These are phyloP conservation scores for Xanthia togata DNA, from an alignment of 2,888 invertebrate species.

Conservation along the genomic window DNA sequence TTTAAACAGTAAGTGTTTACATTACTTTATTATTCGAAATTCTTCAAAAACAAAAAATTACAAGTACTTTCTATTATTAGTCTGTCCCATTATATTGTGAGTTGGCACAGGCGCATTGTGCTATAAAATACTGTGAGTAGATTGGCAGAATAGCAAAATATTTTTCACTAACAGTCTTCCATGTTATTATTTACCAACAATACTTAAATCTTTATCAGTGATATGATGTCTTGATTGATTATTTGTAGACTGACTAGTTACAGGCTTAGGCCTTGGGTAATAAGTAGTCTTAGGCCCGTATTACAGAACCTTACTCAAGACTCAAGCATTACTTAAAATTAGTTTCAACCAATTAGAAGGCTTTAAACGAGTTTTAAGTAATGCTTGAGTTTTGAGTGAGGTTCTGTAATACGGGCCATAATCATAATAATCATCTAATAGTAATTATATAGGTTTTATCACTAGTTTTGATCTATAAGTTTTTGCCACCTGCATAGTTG, in stretches of 20 bases:
- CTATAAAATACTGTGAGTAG: slow-evolving; percentile 58
- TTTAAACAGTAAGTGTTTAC: slow-evolving; percentile 12
- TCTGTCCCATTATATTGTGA: slow-evolving; percentile 69
- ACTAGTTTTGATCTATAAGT: slow-evolving; percentile 7
- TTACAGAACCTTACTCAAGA: no score
- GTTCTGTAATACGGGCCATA: no score
- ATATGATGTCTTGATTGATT: slow-evolving; percentile 37
- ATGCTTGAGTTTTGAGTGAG: no score
- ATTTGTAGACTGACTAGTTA: slow-evolving; percentile 11
- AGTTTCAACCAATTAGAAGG: no score
- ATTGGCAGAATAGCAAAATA: slow-evolving; percentile 57
- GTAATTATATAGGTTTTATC: slow-evolving; percentile 19
- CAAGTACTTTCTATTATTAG: slow-evolving; percentile 73
- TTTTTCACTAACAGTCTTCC: slow-evolving; percentile 40
- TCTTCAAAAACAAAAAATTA: slow-evolving; percentile 63
- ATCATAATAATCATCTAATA: slow-evolving; percentile 9
- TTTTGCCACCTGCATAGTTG: not conserved
- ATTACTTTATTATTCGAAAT: slow-evolving; percentile 34
- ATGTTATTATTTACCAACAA: slow-evolving; percentile 65
- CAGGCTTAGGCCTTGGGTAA: no score
- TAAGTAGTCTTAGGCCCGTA: no score
- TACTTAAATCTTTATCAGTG: slow-evolving; percentile 11
- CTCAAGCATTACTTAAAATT: no score
- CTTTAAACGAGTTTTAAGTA: no score
- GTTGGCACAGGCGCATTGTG: slow-evolving; percentile 74